A percentile compares a stretch with the other conserved stretches of the same genome.
Evolutionary conservation across 2,113 vertebrate species (phyloP).

Genomic region (Rhegmatorhina hoffmannsi): DNA sequence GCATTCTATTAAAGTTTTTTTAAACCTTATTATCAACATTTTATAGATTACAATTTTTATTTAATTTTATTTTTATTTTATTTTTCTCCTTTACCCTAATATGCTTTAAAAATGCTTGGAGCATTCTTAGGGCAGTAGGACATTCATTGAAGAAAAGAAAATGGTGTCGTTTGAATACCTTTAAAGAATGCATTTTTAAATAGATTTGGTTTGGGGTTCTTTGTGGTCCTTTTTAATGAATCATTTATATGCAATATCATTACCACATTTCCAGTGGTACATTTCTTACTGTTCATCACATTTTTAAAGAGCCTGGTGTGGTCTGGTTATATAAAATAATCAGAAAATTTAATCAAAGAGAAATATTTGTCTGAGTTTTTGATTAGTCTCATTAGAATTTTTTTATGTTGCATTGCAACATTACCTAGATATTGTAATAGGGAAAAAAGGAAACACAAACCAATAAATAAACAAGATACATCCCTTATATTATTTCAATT

Average conservation of each 20-base stretch:
- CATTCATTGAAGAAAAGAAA: slow-evolving; percentile 41
- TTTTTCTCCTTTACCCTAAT: slow-evolving; percentile 64
- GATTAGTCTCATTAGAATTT: background rate
- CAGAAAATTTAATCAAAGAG: background rate
- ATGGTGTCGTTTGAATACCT: background rate
- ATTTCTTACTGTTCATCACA: background rate
- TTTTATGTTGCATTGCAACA: background rate
- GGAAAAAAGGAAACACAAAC: background rate
- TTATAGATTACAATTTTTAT: slow-evolving; percentile 70
- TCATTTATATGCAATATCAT: background rate
- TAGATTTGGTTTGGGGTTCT: background rate
- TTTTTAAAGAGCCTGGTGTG: background rate
- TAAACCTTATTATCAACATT: slow-evolving; percentile 65
- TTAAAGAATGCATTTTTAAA: background rate
- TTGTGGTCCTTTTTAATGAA: background rate
- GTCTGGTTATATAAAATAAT: background rate
- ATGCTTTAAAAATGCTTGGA: slow-evolving; percentile 71
- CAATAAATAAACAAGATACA: background rate
- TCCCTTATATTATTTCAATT: background rate
- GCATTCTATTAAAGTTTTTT: background rate
- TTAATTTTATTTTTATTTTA: slow-evolving; percentile 64
- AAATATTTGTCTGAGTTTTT: background rate
- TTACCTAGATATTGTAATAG: background rate
- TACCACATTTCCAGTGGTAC: background rate
- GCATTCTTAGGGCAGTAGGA: slow-evolving; percentile 69